Percentiles rank a stretch among this genome's conserved stretches.
These are phyloP conservation scores for Wiebesia pumilae DNA, from an alignment of 1,140 invertebrate genomes.

Conservation along the genomic window DNA sequence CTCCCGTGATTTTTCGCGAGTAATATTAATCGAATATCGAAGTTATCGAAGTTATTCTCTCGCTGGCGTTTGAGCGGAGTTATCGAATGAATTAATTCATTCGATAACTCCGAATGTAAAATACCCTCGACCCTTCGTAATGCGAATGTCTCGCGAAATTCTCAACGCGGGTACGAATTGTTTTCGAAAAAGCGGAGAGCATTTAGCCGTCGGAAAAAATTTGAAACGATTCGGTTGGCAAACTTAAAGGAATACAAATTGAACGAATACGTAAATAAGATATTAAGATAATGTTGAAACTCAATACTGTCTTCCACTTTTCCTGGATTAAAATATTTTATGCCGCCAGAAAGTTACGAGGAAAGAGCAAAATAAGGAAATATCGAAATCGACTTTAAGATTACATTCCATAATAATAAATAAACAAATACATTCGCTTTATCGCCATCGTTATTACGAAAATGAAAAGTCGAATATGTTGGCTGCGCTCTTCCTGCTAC, in stretches of 20 bases:
- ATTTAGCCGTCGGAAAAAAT: not conserved
- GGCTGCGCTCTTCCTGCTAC: not conserved
- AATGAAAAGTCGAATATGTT: not conserved
- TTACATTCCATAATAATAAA: not conserved
- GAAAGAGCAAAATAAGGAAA: not conserved
- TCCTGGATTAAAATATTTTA: not conserved
- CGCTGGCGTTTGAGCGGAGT: too few relatives aligned
- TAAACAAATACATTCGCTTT: not conserved
- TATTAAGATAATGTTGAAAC: slow-evolving; percentile 16
- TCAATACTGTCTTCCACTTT: slow-evolving; percentile 1
- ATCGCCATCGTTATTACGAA: not conserved
- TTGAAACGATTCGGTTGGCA: not conserved
- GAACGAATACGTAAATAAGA: not conserved
- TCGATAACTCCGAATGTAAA: not conserved
- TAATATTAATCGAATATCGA: not conserved
- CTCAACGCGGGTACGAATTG: not conserved
- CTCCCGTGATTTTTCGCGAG: not conserved
- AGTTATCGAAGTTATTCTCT: not conserved
- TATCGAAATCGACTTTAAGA: not conserved
- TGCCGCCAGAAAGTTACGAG: not conserved
- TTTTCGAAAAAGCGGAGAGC: not conserved
- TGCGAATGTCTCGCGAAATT: not conserved
- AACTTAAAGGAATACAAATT: slow-evolving; percentile 5
- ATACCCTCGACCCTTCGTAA: not conserved
- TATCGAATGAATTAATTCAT: not conserved